A percentile compares a stretch with the other conserved stretches of the same genome.
These are phyloP conservation scores for Melanotaenia pygmaea DNA, from an alignment of 2,797 vertebrate species.

Conservation along the genomic window DNA sequence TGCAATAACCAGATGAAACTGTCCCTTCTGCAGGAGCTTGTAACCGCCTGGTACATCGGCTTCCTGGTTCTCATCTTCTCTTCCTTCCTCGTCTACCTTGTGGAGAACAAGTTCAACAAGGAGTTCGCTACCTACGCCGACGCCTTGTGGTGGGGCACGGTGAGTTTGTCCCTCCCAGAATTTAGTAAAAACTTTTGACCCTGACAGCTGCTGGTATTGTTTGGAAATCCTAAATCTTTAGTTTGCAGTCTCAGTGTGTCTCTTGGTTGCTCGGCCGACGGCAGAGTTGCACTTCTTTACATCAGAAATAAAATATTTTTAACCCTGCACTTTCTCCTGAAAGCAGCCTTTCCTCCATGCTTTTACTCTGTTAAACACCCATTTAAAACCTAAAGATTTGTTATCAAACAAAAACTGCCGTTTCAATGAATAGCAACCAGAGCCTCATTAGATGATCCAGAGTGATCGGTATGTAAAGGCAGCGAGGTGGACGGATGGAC, in stretches of 20 bases:
- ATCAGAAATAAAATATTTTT: neutral
- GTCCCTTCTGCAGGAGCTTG: slow-evolving; percentile 89
- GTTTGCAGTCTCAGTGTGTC: neutral
- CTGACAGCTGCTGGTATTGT: neutral
- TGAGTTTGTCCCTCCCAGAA: slow-evolving; percentile 78
- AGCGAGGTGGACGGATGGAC: neutral
- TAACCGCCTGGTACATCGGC: slow-evolving; percentile 99
- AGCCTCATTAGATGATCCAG: slow-evolving; percentile 28
- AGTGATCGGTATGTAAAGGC: slow-evolving; percentile 14
- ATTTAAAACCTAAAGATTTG: slow-evolving; percentile 42
- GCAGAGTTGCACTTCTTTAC: slow-evolving; percentile 9
- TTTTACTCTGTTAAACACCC: slow-evolving; percentile 32
- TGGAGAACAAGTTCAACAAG: slow-evolving; percentile 96
- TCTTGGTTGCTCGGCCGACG: slow-evolving; percentile 5
- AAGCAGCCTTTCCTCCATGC: neutral
- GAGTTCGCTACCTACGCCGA: slow-evolving; percentile 98
- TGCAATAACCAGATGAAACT: neutral
- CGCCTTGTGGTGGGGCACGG: slow-evolving; percentile 98
- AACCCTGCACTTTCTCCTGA: too few species aligned
- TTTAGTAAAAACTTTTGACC: neutral
- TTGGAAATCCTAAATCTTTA: neutral
- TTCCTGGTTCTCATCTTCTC: slow-evolving; percentile 99
- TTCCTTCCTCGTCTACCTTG: slow-evolving; percentile 97
- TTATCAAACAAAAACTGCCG: slow-evolving; percentile 44
- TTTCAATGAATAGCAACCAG: slow-evolving; percentile 29